Percentiles rank a stretch among this genome's conserved stretches.
These are phyloP conservation scores for Phoebastria nigripes DNA, from an alignment of 2,797 vertebrate species.

Conservation along the genomic window DNA sequence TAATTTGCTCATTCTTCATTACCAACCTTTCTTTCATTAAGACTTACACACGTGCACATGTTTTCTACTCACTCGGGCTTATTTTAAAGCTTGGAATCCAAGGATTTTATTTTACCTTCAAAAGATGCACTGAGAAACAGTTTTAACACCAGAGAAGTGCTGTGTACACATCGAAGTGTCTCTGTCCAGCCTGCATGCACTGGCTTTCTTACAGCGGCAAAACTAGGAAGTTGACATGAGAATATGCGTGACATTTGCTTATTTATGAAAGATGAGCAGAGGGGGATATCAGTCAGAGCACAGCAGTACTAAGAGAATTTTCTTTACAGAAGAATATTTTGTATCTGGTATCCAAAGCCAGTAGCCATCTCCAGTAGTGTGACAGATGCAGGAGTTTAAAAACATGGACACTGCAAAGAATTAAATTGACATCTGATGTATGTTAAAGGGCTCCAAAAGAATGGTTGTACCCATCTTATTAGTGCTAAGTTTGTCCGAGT, in stretches of 20 bases:
- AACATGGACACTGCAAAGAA: neutral
- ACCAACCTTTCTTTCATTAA: neutral
- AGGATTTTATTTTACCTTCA: neutral
- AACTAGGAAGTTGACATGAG: neutral
- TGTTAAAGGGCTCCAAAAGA: neutral
- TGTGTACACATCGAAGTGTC: neutral
- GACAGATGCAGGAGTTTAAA: neutral
- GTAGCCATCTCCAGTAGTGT: neutral
- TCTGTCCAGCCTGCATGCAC: neutral
- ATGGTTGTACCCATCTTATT: neutral
- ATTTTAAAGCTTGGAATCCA: neutral
- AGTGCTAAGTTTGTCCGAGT: neutral
- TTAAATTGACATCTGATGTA: neutral
- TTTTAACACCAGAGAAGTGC: neutral
- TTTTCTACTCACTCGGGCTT: neutral
- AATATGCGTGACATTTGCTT: neutral
- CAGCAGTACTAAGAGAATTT: neutral
- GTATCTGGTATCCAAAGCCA: neutral
- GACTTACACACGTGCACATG: fast-evolving
- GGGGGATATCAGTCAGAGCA: neutral
- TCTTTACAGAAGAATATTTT: neutral
- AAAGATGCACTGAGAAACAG: neutral
- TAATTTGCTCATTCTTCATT: neutral
- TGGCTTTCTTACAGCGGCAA: neutral
- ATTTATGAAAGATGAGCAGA: neutral